These are phyloP conservation scores for Oxycera nigricornis DNA, from an alignment of 2,888 invertebrate genomes.

Conservation along the genomic window DNA sequence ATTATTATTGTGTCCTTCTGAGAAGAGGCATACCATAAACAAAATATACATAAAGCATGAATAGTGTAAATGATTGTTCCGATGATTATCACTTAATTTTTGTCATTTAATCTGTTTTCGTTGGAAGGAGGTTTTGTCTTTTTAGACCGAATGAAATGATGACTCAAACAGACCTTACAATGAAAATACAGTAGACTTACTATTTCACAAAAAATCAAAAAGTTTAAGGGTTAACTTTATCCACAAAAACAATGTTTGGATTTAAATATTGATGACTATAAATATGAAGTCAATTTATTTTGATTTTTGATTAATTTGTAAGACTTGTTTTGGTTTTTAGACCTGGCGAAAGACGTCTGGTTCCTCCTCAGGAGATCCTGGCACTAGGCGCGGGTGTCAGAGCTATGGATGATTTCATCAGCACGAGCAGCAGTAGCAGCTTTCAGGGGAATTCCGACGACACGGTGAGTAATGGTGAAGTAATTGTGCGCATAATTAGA, in stretches of 20 bases:
- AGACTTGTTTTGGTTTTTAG: slow-evolving; percentile 36
- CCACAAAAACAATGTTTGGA: too few relatives aligned
- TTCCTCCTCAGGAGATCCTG: slow-evolving; percentile 51
- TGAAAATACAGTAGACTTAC: too few relatives aligned
- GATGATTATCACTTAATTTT: not conserved
- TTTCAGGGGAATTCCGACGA: slow-evolving; percentile 39
- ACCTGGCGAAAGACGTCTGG: slow-evolving; percentile 39
- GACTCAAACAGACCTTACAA: too few relatives aligned
- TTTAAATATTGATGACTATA: too few relatives aligned
- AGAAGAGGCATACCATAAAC: not conserved
- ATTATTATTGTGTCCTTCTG: slow-evolving; percentile 25
- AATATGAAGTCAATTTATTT: too few relatives aligned
- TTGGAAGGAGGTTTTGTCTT: too few relatives aligned
- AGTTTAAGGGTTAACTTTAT: too few relatives aligned
- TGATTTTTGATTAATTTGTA: too few relatives aligned
- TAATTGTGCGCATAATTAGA: slow-evolving; percentile 28
- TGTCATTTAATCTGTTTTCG: too few relatives aligned
- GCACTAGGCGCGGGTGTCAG: slow-evolving; percentile 48
- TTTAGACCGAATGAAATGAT: too few relatives aligned
- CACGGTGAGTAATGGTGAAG: slow-evolving; percentile 34
- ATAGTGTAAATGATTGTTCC: not conserved
- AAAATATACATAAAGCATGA: not conserved
- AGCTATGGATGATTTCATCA: slow-evolving; percentile 36
- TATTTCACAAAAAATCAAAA: too few relatives aligned
- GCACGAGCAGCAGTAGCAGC: slow-evolving; percentile 2